Conservation (phyloP, 30 jellyfish, hydroid and myxozoan genomes). For the Aurelia sp. region DNA sequence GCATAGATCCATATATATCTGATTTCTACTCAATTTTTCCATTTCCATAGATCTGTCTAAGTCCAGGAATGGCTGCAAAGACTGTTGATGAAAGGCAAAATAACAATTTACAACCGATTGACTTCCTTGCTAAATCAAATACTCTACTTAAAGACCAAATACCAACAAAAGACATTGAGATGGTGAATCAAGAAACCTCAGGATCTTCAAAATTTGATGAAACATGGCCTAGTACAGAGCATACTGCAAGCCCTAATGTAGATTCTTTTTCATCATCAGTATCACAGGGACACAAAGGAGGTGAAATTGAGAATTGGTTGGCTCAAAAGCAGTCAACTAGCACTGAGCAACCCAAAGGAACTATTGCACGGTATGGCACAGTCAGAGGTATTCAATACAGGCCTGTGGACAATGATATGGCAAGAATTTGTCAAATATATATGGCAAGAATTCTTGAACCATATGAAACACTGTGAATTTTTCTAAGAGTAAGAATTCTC, state of each 20-base stretch:
- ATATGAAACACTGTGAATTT: too few relatives aligned
- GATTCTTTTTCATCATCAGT: not conserved
- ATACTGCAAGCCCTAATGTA: conserved; percentile 22
- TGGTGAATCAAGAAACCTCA: conserved; percentile 19
- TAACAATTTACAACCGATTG: conserved; percentile 11
- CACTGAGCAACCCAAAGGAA: conserved; percentile 11
- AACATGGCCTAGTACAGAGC: conserved; percentile 83
- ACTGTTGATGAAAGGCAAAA: not conserved
- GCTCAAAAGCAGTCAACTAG: not conserved
- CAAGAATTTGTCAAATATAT: too few relatives aligned
- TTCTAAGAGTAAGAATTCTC: too few relatives aligned
- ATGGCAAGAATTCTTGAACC: too few relatives aligned
- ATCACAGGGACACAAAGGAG: not conserved
- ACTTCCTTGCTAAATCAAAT: conserved; percentile 21
- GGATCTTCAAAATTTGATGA: conserved; percentile 82
- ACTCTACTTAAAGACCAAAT: conserved; percentile 44
- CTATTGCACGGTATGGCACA: conserved; percentile 40
- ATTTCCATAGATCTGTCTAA: conserved; percentile 40
- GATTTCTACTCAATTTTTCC: too few relatives aligned
- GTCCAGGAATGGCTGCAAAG: not conserved
- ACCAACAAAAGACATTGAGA: conserved; percentile 52
- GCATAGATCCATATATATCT: too few relatives aligned
- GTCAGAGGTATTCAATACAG: too few relatives aligned
- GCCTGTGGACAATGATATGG: too few relatives aligned
- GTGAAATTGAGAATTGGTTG: not conserved